phyloP scores from a whole-genome alignment of 1,140 invertebrate species.

The Parasteatoda tepidariorum region DNA sequence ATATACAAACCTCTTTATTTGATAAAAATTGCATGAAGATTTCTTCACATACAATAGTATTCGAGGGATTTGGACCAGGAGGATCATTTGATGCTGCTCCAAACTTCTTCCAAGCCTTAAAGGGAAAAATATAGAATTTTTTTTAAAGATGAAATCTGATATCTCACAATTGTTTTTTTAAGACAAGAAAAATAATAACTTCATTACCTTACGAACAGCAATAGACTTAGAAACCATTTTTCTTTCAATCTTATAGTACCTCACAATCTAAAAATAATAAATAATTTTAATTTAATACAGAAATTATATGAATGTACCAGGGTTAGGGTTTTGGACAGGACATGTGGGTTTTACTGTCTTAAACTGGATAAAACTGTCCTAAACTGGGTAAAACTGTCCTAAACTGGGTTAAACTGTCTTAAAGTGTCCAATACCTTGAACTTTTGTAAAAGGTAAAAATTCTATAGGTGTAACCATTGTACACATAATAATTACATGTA shows the following conservation, averaged over 20 bases:
- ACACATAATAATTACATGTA: too few relatives aligned
- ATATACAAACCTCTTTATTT: slow-evolving; percentile 68
- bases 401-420: too few relatives aligned
- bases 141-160: not conserved
- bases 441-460: too few relatives aligned
- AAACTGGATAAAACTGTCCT: too few relatives aligned
- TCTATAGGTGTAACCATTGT: too few relatives aligned
- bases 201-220: slow-evolving; percentile 81
- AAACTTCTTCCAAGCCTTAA: slow-evolving; percentile 89
- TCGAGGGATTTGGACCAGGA: slow-evolving; percentile 95
- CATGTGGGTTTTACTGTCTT: too few relatives aligned
- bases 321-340: too few relatives aligned
- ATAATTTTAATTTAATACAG: too few relatives aligned
- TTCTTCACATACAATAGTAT: slow-evolving; percentile 95
- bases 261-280: slow-evolving; percentile 72
- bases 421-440: not conserved
- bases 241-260: slow-evolving; percentile 92
- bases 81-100: slow-evolving; percentile 90
- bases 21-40: slow-evolving; percentile 85
- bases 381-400: too few relatives aligned
- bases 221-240: slow-evolving; percentile 92
- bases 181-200: not conserved
- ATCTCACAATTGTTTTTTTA: not conserved
- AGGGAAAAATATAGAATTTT: not conserved
- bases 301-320: not conserved